Evolutionary conservation across 1,140 invertebrate species (phyloP), one percentile per base, ranked within the genome.

Genomic region (Octopus bimaculoides): DNA sequence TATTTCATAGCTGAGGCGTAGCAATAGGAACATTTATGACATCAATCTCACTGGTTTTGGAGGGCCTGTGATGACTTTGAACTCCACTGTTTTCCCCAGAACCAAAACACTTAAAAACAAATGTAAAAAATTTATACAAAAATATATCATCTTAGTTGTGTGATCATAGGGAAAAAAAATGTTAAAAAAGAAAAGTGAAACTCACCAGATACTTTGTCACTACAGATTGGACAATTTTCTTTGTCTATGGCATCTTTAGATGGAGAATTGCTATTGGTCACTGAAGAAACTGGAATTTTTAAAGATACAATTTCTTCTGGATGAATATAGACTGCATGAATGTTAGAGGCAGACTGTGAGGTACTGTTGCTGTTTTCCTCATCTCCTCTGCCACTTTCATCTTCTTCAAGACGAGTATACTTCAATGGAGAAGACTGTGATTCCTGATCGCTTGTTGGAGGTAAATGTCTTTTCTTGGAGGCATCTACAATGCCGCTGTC

Each of bases 191-290:
- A 14, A 69, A 69, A 69, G 14, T 71, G 66, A 17, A 14, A 75
- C 74, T 41, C 2, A 75, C 74, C 74, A 52, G 74, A 75, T 14
- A 75, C 74, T 53, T 75, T 75, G 74, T 75, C 74, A 9, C 26
- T 52, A 75, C 74, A 75, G 8, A 75, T 41, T 75, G 74, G 74
- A 75, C 74, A 75, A 52, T 26, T 71, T 14, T 71, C 26, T 41
- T 41, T 41, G 26, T 41, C 26, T 41, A 41, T 41, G 26, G 26
- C 26, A 41, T 41, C 26, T 41, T 41, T 41, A 41, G 26, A 41
- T 41, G 26, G 26, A 41, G 26, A 41, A 41, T 41, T 41, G 26
- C 3, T 41, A 41, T 41, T 41, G 26, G 26, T 41, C 26, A 41
- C 26, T 41, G 26, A 41, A 41, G 26, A 14, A 52, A 53, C 26